phyloP scores from a whole-genome alignment of 64 coral and sea anemone genomes.

The Stichodactyla mertensii region DNA sequence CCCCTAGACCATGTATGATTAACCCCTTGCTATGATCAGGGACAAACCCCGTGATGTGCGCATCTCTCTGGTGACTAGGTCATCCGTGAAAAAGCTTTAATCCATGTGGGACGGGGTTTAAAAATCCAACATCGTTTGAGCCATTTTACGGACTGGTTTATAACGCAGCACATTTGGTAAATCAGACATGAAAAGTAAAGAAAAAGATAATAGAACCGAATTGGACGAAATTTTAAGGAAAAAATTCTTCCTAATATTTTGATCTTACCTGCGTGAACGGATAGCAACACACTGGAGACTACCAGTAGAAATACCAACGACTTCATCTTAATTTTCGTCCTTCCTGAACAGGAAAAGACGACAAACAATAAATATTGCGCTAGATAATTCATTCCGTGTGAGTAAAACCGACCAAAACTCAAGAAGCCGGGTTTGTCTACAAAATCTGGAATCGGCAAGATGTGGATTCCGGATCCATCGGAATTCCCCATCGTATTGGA shows the following conservation, averaged over 20 bases:
- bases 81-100: too few relatives aligned
- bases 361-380: neutral
- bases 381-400: neutral
- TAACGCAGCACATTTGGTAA: too few relatives aligned
- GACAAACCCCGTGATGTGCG: too few relatives aligned
- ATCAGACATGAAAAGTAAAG: neutral
- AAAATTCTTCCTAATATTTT: neutral
- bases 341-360: neutral
- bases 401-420: neutral
- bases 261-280: neutral
- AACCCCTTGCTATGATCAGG: too few relatives aligned
- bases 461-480: too few relatives aligned
- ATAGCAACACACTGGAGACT: neutral
- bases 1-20: too few relatives aligned
- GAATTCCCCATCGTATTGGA: too few relatives aligned
- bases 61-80: too few relatives aligned
- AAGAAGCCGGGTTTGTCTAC: too few relatives aligned
- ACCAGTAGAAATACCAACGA: neutral
- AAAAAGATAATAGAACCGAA: neutral
- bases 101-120: too few relatives aligned
- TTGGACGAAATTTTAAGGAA: neutral
- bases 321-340: slow-evolving; percentile 8
- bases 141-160: too few relatives aligned
- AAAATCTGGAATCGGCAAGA: neutral
- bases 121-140: too few relatives aligned